Evolutionary conservation across 1,140 invertebrate genomes (phyloP).

Genomic region (Bicyclus anynana): DNA sequence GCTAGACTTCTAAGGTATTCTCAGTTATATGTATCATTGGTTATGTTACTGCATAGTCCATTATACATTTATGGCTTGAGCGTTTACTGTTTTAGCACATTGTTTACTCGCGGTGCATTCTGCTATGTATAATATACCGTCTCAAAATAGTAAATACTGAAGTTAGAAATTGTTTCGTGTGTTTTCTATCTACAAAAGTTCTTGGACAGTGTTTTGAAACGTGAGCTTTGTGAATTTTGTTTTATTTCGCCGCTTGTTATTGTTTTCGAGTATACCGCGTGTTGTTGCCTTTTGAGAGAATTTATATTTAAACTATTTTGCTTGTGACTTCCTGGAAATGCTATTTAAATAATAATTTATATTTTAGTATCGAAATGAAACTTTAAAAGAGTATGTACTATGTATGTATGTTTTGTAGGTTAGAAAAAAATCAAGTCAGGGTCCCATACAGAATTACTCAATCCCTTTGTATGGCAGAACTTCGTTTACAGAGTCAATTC

Average conservation of each 20-base stretch:
- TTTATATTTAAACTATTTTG: constrained; percentile 11
- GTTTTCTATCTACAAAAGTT: constrained; percentile 4
- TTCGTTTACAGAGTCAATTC: no score
- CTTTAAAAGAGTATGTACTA: no score
- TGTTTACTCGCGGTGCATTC: neutral
- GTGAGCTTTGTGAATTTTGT: neutral
- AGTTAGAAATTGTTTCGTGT: neutral
- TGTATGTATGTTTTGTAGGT: no score
- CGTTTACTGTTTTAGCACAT: constrained; percentile 3
- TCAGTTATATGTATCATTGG: neutral
- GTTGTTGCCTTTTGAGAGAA: constrained; percentile 1
- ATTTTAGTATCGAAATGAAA: no score
- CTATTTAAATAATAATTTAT: neutral
- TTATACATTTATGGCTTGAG: constrained; percentile 1
- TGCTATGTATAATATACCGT: neutral
- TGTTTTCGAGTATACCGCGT: constrained; percentile 9
- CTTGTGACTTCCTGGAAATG: neutral
- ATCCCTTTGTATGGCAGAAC: no score
- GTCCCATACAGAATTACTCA: no score
- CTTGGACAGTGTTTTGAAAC: neutral
- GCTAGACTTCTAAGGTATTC: neutral
- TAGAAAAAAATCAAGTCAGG: no score
- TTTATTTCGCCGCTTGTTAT: neutral
- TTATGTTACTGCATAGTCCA: neutral
- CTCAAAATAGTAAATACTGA: constrained; percentile 1